Evolutionary conservation across 1,140 invertebrate genomes (phyloP), one percentile per base, ranked within the genome.

Genomic region (Sweltsa coloradensis): DNA sequence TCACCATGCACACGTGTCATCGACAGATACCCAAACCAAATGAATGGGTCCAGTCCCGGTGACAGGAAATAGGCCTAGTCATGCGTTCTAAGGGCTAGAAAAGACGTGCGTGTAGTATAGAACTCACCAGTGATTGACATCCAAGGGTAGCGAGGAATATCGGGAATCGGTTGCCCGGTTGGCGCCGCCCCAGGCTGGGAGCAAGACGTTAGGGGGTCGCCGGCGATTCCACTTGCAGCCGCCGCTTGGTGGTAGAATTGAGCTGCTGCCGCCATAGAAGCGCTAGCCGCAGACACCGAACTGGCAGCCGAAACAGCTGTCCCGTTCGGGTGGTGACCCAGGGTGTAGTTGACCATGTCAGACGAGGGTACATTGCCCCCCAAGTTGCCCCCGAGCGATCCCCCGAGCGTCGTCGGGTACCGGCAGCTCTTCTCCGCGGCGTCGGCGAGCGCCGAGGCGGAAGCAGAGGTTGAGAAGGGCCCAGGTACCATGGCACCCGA

Each of bases 91-190:
- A n/a, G n/a, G n/a, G n/a, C n/a, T n/a, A n/a, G n/a, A n/a, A n/a
- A n/a, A n/a, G n/a, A n/a, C n/a, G n/a, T n/a, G n/a, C n/a, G n/a
- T n/a, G n/a, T n/a, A n/a, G n/a, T n/a, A n/a, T n/a, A n/a, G n/a
- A n/a, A n/a, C 77, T 84, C 78, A 93, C 90, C 90, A 73, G 89
- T 91, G 65, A 93, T 89, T 55, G 89, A 89, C 89, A 94, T 93
- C 90, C 90, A 94, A n/a, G 90, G 89, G 67, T 93, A 93, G 60
- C 89, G 76, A 13, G 89, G 88, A 60, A 92, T 86, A 66, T 88
- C 85, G 24, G 87, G 85, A 55, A 87, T 79, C 57, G 84, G 76
- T 70, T 83, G 73, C 57, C 80, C 73, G 55, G 80, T 68, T 19
- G 69, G 58, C 50, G 69, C 69, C 59, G 78, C 59, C 24, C 77